A percentile compares a stretch with the other conserved stretches of the same genome.
Conservation (phyloP, 2,797 vertebrate genomes). For the Oreonectes daqikongensis region DNA sequence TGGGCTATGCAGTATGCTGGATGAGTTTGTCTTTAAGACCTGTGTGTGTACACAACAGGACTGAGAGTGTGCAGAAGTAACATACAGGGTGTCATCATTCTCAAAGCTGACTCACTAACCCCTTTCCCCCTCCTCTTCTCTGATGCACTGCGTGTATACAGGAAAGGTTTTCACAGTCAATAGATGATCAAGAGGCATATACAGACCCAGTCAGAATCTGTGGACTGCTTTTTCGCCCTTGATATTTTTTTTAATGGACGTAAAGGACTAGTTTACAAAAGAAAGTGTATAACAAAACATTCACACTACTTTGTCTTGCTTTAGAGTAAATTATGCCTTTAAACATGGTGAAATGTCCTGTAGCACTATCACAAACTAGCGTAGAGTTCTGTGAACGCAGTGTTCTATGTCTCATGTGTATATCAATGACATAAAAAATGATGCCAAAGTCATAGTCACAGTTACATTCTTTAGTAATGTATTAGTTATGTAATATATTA, state of each 20-base stretch:
- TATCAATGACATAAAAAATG: too few species aligned
- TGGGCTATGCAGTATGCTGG: conserved; percentile 18
- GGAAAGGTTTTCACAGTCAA: conserved; percentile 43
- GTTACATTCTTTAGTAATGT: too few species aligned
- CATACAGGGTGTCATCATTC: conserved; percentile 53
- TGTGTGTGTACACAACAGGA: conserved; percentile 40
- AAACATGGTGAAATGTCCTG: too few species aligned
- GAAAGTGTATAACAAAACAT: too few species aligned
- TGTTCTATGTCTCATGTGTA: too few species aligned
- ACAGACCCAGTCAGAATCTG: background rate
- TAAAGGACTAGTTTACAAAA: background rate
- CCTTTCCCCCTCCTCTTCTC: conserved; percentile 30
- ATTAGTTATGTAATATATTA: too few species aligned
- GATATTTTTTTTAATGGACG: background rate
- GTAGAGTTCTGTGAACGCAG: too few species aligned
- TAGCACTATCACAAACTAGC: too few species aligned
- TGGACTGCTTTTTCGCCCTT: conserved; percentile 17
- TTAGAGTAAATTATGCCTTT: too few species aligned
- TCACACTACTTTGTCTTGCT: too few species aligned
- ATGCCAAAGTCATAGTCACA: too few species aligned
- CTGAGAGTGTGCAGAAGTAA: conserved; percentile 47
- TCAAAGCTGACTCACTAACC: conserved; percentile 57
- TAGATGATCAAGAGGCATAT: conserved; percentile 22
- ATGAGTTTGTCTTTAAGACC: conserved; percentile 44
- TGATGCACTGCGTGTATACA: conserved; percentile 38